Conservation (phyloP, 2,888 invertebrate species). For the Mesochorus sp. region DNA sequence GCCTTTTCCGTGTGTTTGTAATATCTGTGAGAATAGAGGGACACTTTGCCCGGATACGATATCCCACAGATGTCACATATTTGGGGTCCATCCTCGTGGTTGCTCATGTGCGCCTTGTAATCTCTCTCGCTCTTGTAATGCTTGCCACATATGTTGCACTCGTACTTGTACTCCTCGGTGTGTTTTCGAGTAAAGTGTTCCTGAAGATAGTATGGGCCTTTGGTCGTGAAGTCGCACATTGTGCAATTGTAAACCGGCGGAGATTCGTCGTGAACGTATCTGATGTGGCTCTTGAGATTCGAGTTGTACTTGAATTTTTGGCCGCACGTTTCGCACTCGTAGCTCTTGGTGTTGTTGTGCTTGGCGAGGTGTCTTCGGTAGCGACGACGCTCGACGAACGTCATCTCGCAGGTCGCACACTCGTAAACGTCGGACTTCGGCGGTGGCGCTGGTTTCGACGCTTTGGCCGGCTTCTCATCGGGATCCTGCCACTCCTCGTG, state of each 20-base stretch:
- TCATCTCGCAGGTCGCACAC: too few species aligned
- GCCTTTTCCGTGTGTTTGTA: conserved; percentile 63
- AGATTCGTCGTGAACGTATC: conserved; percentile 62
- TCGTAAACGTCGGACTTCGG: too few species aligned
- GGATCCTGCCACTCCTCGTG: conserved; percentile 40
- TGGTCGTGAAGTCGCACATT: conserved; percentile 61
- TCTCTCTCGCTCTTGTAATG: too few species aligned
- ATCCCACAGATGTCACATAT: conserved; percentile 65
- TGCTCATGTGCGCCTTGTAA: too few species aligned
- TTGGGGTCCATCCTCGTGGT: too few species aligned
- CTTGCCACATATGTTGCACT: conserved; percentile 63
- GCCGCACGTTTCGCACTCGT: conserved; percentile 64
- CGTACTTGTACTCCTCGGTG: conserved; percentile 62
- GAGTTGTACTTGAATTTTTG: conserved; percentile 64
- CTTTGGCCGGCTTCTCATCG: too few species aligned
- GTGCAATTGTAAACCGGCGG: conserved; percentile 59
- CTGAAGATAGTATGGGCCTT: conserved; percentile 51
- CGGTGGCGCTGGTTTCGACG: too few species aligned
- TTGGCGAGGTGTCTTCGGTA: conserved; percentile 59
- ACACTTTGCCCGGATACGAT: conserved; percentile 64
- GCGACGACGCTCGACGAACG: too few species aligned
- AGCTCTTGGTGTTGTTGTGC: conserved; percentile 58
- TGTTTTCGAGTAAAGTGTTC: conserved; percentile 60
- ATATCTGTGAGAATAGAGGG: conserved; percentile 61
- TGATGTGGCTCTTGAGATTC: conserved; percentile 61